Evolutionary conservation across 2,113 vertebrate species (phyloP).

Genomic region (Ctenomys sociabilis): DNA sequence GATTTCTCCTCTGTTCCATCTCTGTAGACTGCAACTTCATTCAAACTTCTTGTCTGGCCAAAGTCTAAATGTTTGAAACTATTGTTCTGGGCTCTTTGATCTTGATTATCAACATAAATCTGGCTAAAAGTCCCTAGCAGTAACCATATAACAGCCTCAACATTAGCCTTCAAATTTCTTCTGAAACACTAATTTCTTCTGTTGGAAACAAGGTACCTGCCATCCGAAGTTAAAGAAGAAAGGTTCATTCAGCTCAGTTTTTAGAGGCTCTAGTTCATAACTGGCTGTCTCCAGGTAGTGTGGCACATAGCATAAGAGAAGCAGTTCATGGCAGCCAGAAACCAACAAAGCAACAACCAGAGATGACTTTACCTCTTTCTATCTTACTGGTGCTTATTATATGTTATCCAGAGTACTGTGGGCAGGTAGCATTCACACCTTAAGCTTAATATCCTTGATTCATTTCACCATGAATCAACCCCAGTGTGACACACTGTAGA

Average conservation of each 20-base stretch:
- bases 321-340: background rate
- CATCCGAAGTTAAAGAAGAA: background rate
- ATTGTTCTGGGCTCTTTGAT: background rate
- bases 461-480: background rate
- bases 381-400: background rate
- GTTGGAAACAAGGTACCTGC: background rate
- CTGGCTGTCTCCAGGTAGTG: background rate
- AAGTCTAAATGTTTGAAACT: background rate
- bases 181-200: background rate
- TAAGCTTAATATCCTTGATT: background rate
- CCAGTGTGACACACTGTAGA: background rate
- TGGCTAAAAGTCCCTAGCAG: background rate
- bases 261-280: background rate
- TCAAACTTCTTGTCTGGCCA: background rate
- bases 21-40: background rate
- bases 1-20: background rate
- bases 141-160: background rate
- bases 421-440: background rate
- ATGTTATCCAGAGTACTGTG: background rate
- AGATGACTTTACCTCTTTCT: background rate
- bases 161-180: background rate
- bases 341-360: background rate
- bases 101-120: background rate
- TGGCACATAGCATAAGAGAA: background rate
- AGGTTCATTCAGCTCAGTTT: background rate